Conservation (phyloP, 2,888 invertebrate genomes). For the Callimorpha dominula region DNA sequence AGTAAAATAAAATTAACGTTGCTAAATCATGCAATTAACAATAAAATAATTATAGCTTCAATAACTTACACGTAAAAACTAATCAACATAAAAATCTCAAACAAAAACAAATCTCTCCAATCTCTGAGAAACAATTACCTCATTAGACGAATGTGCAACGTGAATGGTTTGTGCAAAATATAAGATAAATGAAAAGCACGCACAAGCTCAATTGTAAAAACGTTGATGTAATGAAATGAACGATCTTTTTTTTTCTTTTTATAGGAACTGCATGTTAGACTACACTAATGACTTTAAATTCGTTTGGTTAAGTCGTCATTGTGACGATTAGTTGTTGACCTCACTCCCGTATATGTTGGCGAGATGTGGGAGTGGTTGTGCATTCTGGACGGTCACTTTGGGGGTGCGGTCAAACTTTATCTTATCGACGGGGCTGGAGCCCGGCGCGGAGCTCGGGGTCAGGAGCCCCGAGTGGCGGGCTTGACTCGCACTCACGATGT, state of each 20-base stretch:
- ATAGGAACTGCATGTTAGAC: conserved; percentile 75
- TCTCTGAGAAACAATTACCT: conserved; percentile 51
- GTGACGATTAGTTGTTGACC: conserved; percentile 48
- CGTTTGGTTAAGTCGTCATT: conserved; percentile 54
- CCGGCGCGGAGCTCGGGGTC: conserved; percentile 83
- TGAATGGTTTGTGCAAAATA: conserved; percentile 51
- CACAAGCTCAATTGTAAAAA: conserved; percentile 54
- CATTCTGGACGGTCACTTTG: conserved; percentile 70
- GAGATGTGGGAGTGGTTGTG: conserved; percentile 53
- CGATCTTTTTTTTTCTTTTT: conserved; percentile 57
- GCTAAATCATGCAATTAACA: conserved; percentile 32
- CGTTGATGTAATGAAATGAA: conserved; percentile 47
- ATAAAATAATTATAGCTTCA: conserved; percentile 38
- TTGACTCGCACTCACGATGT: conserved; percentile 62
- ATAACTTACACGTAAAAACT: conserved; percentile 50
- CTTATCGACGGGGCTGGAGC: conserved; percentile 70
- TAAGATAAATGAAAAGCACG: conserved; percentile 52
- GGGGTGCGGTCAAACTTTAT: conserved; percentile 67
- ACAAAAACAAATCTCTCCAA: conserved; percentile 53
- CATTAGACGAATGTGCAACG: conserved; percentile 53
- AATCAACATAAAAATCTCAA: conserved; percentile 56
- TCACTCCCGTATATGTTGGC: conserved; percentile 58
- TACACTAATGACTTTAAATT: conserved; percentile 75
- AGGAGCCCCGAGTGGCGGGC: conserved; percentile 71
- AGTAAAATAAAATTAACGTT: conserved; percentile 28